phyloP scores from a whole-genome alignment of 2,888 invertebrate genomes.

The Meliscaeva auricollis region DNA sequence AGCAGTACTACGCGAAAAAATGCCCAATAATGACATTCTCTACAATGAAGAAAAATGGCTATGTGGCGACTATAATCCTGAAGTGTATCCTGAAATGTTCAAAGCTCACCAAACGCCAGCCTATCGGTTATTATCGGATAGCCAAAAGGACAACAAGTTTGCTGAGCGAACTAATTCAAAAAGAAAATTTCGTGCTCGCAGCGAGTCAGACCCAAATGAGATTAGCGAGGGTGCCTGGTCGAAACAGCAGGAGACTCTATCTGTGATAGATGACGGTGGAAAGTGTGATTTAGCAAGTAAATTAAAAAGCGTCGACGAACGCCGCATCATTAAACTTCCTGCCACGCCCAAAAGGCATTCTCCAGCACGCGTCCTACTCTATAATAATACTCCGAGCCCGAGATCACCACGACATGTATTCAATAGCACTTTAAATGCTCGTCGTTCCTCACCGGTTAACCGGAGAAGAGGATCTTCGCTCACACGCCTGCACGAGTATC shows the following conservation, averaged over 20 bases:
- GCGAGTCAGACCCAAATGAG: constrained; percentile 77
- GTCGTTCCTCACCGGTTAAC: constrained; percentile 75
- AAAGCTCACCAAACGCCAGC: constrained; percentile 55
- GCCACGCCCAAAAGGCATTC: constrained; percentile 78
- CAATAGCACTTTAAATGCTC: constrained; percentile 31
- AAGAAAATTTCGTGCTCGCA: constrained; percentile 78
- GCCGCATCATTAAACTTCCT: constrained; percentile 63
- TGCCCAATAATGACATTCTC: constrained; percentile 66
- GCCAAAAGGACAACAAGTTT: constrained; percentile 62
- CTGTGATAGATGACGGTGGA: constrained; percentile 47
- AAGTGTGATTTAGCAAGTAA: constrained; percentile 45
- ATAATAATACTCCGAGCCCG: constrained; percentile 81
- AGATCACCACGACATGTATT: constrained; percentile 78
- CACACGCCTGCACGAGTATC: constrained; percentile 75
- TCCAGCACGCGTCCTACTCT: constrained; percentile 81
- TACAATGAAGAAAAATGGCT: constrained; percentile 69
- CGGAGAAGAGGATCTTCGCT: constrained; percentile 59
- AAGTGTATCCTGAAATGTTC: constrained; percentile 42
- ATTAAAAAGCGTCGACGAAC: constrained; percentile 44
- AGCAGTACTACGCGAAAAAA: constrained; percentile 66
- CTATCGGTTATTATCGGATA: constrained; percentile 46
- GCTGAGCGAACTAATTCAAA: constrained; percentile 67
- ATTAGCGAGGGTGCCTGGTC: constrained; percentile 49
- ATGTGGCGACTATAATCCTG: constrained; percentile 42
- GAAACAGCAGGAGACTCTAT: constrained; percentile 22